These are phyloP conservation scores for Jordanella pulchra DNA, from an alignment of 2,797 vertebrate genomes.

Conservation along the genomic window DNA sequence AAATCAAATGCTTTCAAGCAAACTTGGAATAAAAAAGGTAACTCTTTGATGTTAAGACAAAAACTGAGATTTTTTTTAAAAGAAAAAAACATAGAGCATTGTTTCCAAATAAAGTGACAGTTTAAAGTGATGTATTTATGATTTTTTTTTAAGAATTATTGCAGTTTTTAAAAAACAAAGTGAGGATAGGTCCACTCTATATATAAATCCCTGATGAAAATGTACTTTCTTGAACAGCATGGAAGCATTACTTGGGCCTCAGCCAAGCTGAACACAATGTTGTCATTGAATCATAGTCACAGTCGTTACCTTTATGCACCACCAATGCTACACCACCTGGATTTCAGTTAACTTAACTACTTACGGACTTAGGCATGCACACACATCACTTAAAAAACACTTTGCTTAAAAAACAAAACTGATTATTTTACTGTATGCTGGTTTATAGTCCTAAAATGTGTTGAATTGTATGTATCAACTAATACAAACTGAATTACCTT, in stretches of 20 bases:
- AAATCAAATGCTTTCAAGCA: background rate
- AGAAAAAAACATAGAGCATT: background rate
- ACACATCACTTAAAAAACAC: background rate
- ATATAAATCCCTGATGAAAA: constrained; percentile 42
- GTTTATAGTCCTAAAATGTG: constrained; percentile 12
- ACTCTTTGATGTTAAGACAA: background rate
- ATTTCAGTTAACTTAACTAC: constrained; percentile 50
- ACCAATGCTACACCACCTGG: constrained; percentile 54
- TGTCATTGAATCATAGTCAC: constrained; percentile 65
- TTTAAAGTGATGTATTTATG: background rate
- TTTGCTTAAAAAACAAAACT: constrained; percentile 20
- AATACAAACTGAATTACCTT: background rate
- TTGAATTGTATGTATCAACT: constrained; percentile 9
- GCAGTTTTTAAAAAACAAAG: constrained; percentile 28
- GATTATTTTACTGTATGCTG: background rate
- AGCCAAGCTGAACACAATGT: constrained; percentile 67
- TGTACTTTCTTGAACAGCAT: constrained; percentile 39
- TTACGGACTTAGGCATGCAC: constrained; percentile 16
- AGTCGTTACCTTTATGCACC: constrained; percentile 73
- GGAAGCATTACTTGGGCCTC: constrained; percentile 37
- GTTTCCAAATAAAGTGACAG: background rate
- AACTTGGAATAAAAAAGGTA: background rate
- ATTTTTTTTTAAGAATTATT: constrained; percentile 30
- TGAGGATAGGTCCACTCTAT: constrained; percentile 40
- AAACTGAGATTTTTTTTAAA: background rate